Conservation (phyloP, 2,797 vertebrate genomes). For the Acanthurus tractus region DNA sequence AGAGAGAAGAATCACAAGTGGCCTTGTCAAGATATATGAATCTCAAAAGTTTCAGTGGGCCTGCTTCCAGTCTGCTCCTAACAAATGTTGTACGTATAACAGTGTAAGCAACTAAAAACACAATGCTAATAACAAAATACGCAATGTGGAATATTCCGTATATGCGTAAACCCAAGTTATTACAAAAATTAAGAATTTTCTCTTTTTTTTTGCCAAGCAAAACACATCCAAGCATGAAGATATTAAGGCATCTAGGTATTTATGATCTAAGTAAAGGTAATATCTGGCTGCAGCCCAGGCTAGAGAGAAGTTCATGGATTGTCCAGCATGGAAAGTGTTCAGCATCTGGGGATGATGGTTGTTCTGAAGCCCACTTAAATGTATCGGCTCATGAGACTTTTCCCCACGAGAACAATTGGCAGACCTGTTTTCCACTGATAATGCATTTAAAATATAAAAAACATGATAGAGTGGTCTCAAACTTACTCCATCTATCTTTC, state of each 20-base stretch:
- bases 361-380: background rate
- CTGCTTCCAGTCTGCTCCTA: too few species aligned
- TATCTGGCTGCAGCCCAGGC: background rate
- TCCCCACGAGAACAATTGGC: background rate
- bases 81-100: too few species aligned
- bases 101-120: too few species aligned
- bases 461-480: background rate
- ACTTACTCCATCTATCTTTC: background rate
- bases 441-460: background rate
- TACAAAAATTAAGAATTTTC: too few species aligned
- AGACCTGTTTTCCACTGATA: slow-evolving; percentile 7
- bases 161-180: too few species aligned
- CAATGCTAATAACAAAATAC: too few species aligned
- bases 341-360: background rate
- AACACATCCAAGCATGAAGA: too few species aligned
- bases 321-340: background rate
- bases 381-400: background rate
- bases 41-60: slow-evolving; percentile 46
- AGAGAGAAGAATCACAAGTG: slow-evolving; percentile 37
- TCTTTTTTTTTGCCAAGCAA: too few species aligned
- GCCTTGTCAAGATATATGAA: slow-evolving; percentile 73
- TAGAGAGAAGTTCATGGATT: background rate
- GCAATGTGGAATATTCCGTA: too few species aligned
- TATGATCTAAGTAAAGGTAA: background rate
- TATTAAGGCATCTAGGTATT: too few species aligned